phyloP scores from a whole-genome alignment of 2,888 invertebrate species.

The Esperia sulphurella region DNA sequence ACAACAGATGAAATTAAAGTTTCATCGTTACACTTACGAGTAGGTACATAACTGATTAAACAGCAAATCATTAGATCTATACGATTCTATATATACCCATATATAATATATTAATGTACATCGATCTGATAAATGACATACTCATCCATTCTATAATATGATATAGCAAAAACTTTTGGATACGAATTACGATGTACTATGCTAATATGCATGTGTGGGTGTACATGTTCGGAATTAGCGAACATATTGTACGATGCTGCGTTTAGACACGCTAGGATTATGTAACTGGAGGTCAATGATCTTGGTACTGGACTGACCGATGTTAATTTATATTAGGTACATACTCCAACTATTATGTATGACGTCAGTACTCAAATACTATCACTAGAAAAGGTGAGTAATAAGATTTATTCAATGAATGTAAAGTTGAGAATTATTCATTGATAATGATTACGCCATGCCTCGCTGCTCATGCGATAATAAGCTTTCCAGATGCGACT shows the following conservation, averaged over 20 bases:
- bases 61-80: neutral
- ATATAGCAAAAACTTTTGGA: constrained; percentile 12
- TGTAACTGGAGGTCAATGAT: constrained; percentile 28
- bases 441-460: too few relatives aligned
- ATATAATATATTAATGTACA: constrained; percentile 1
- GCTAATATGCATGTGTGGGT: constrained; percentile 17
- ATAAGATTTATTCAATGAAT: too few relatives aligned
- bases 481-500: too few relatives aligned
- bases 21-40: too few relatives aligned
- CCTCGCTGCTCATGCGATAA: too few relatives aligned
- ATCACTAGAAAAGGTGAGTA: too few relatives aligned
- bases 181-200: constrained; percentile 12
- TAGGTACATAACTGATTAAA: too few relatives aligned
- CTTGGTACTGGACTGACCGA: constrained; percentile 11
- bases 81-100: neutral
- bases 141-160: constrained; percentile 12
- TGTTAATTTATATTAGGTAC: neutral
- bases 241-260: constrained; percentile 10
- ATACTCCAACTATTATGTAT: too few relatives aligned
- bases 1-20: too few relatives aligned
- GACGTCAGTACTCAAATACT: too few relatives aligned
- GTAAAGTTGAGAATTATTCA: too few relatives aligned
- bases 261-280: constrained; percentile 12
- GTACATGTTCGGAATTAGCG: constrained; percentile 21
- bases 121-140: neutral